Evolutionary conservation across 2,888 invertebrate species (phyloP).

Genomic region (Drosophila rellima): DNA sequence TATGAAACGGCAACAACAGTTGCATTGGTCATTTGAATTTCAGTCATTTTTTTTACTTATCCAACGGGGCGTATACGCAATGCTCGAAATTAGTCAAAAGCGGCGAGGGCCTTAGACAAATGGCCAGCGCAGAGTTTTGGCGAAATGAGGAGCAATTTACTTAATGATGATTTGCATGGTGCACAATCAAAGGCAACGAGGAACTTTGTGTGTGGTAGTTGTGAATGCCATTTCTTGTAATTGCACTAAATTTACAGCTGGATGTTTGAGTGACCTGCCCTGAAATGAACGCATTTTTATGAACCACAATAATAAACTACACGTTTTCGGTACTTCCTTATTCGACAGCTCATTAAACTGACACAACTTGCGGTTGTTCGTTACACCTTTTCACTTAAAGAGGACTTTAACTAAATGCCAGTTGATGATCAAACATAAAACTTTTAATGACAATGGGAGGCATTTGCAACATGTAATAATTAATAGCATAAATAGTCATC

Average conservation of each 20-base stretch:
- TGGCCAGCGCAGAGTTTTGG: constrained; percentile 40
- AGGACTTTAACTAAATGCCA: neutral
- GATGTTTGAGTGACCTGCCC: constrained; percentile 15
- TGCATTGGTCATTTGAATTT: constrained; percentile 12
- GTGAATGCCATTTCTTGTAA: constrained; percentile 7
- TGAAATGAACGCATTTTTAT: constrained; percentile 19
- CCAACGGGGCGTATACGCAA: constrained; percentile 40
- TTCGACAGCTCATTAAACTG: constrained; percentile 1
- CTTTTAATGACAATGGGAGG: neutral
- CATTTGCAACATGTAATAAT: neutral
- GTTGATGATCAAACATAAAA: neutral
- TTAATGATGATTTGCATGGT: constrained; percentile 74
- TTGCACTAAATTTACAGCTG: constrained; percentile 13
- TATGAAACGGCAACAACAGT: constrained; percentile 5
- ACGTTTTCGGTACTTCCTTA: constrained; percentile 32
- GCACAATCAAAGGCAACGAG: constrained; percentile 33
- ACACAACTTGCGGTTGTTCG: neutral
- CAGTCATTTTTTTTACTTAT: neutral
- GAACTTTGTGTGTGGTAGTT: neutral
- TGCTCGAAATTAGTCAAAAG: constrained; percentile 47
- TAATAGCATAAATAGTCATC: neutral
- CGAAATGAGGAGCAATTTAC: constrained; percentile 72
- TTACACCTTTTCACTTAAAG: neutral
- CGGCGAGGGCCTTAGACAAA: constrained; percentile 50
- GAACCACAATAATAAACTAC: constrained; percentile 16